A percentile compares a stretch with the other conserved stretches of the same genome.
Evolutionary conservation across 2,113 vertebrate species (phyloP).

Genomic region (Clarias batrachus): DNA sequence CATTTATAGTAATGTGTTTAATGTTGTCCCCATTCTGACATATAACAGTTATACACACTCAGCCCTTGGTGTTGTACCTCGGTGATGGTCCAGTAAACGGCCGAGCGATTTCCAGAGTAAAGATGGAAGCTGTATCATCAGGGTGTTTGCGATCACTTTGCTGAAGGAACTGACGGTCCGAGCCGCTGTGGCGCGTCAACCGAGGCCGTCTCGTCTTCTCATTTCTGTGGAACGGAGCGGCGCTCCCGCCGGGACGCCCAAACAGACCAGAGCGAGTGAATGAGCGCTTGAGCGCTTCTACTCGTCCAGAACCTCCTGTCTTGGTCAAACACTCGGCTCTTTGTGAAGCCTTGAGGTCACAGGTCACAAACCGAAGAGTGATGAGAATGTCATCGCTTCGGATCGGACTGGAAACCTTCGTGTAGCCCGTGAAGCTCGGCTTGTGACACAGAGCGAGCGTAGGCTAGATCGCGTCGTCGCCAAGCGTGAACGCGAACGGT

Average conservation of each 20-base stretch:
- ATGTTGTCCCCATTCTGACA: too few species aligned
- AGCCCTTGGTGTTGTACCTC: not conserved
- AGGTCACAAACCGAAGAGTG: conserved; percentile 33
- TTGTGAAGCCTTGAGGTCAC: conserved; percentile 44
- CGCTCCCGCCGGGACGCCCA: conserved; percentile 23
- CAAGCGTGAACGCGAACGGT: too few species aligned
- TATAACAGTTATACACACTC: too few species aligned
- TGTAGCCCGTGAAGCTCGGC: not conserved
- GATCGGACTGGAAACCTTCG: not conserved
- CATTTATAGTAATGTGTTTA: too few species aligned
- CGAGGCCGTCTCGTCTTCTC: conserved; percentile 42
- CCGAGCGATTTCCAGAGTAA: too few species aligned
- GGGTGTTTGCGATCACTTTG: too few species aligned
- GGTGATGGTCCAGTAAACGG: not conserved
- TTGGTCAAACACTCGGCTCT: conserved; percentile 42
- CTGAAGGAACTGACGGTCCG: too few species aligned
- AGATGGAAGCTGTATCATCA: not conserved
- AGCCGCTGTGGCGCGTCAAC: not conserved
- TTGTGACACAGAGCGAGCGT: not conserved
- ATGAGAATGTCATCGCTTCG: conserved; percentile 31
- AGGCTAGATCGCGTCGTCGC: too few species aligned
- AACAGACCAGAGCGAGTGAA: conserved; percentile 26
- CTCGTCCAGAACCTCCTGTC: conserved; percentile 40
- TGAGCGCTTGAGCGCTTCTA: not conserved
- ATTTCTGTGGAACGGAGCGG: conserved; percentile 33